Evolutionary conservation across 1,140 invertebrate species (phyloP).

Genomic region (Drosophila truncata): DNA sequence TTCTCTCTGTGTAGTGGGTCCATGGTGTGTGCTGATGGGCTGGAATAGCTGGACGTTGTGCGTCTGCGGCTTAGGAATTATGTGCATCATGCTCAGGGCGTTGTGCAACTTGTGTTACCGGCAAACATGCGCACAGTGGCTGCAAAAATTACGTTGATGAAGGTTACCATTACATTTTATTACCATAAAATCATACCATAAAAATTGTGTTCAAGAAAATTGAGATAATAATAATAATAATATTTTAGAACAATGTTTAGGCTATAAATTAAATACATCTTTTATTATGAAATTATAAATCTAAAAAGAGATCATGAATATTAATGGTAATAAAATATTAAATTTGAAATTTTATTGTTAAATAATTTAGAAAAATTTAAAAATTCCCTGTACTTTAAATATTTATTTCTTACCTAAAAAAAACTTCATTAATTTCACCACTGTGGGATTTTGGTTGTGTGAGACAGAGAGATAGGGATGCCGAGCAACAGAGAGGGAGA

Average conservation of each 20-base stretch:
- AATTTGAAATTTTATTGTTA: background rate
- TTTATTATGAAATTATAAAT: no score
- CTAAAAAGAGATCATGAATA: no score
- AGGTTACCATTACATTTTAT: no score
- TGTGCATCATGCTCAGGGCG: constrained; percentile 63
- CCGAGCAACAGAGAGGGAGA: background rate
- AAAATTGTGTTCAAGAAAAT: background rate
- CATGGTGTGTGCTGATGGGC: constrained; percentile 8
- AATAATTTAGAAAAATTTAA: background rate
- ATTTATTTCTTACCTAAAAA: background rate
- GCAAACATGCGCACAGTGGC: constrained; percentile 22
- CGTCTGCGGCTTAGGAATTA: constrained; percentile 69
- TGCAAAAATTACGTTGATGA: background rate
- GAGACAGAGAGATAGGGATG: background rate
- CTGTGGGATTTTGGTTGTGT: constrained; percentile 6
- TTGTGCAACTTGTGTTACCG: constrained; percentile 48
- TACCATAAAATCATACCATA: no score
- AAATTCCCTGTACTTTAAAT: no score
- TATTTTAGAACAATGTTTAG: no score
- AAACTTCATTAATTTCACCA: background rate
- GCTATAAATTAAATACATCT: background rate
- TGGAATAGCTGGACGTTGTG: constrained; percentile 22
- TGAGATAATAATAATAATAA: no score
- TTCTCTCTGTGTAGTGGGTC: background rate
- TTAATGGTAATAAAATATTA: background rate